These are phyloP conservation scores for Phytoseiulus persimilis DNA, from an alignment of 2,888 invertebrate genomes.

Conservation along the genomic window DNA sequence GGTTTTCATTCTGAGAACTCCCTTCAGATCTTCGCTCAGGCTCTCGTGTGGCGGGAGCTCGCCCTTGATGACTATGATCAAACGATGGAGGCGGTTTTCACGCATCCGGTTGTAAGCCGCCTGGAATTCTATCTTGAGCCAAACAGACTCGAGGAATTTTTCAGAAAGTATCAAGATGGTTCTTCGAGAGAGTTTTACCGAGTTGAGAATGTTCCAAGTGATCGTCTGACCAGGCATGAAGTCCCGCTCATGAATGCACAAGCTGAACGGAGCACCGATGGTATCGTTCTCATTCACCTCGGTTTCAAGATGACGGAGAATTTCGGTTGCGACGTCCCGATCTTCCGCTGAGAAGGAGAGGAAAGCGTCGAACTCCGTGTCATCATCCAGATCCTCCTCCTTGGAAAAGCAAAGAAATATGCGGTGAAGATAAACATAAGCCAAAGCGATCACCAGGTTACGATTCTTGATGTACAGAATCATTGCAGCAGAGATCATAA, in stretches of 20 bases:
- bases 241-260: constrained; percentile 66
- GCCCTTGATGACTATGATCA: constrained; percentile 66
- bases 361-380: constrained; percentile 67
- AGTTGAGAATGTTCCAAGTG: constrained; percentile 61
- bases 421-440: constrained; percentile 57
- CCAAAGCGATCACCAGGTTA: constrained; percentile 61
- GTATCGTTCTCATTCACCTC: constrained; percentile 58
- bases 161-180: constrained; percentile 58
- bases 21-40: constrained; percentile 62
- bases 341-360: constrained; percentile 69
- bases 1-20: constrained; percentile 66
- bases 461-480: constrained; percentile 47
- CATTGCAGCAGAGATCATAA: background rate
- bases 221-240: constrained; percentile 68
- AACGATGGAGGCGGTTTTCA: constrained; percentile 60
- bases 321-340: constrained; percentile 61
- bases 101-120: constrained; percentile 64
- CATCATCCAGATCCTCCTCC: constrained; percentile 50
- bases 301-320: constrained; percentile 50
- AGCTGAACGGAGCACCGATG: constrained; percentile 50
- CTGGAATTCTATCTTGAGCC: constrained; percentile 69
- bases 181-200: constrained; percentile 62
- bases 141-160: constrained; percentile 65
- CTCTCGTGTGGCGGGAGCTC: constrained; percentile 57
- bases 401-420: constrained; percentile 51